phyloP scores from a whole-genome alignment of 2,797 vertebrate genomes.

The Tolypeutes matacus region DNA sequence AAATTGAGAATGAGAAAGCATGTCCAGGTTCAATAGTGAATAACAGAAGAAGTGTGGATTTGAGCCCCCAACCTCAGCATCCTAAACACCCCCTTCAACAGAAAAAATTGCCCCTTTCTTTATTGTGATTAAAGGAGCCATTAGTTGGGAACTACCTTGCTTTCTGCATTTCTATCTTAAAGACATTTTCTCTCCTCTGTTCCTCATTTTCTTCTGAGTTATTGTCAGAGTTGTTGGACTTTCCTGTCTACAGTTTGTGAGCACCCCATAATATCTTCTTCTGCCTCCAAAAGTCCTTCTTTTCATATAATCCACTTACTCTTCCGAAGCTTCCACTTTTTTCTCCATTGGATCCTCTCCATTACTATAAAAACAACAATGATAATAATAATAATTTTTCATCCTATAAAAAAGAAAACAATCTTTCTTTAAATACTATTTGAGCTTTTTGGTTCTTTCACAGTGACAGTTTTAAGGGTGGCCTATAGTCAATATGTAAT shows the following conservation, averaged over 20 bases:
- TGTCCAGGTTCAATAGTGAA: not conserved
- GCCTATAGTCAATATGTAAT: not conserved
- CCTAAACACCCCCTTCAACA: not conserved
- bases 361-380: not conserved
- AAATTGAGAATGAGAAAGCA: not conserved
- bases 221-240: not conserved
- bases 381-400: not conserved
- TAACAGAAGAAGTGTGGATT: not conserved
- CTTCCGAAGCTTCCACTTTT: not conserved
- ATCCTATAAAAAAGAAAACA: not conserved
- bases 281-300: not conserved
- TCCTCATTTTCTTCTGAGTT: not conserved
- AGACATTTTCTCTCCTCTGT: not conserved
- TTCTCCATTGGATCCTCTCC: not conserved
- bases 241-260: not conserved
- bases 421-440: not conserved
- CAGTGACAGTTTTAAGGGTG: not conserved
- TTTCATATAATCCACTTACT: not conserved
- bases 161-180: not conserved
- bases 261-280: not conserved
- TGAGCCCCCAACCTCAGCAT: not conserved
- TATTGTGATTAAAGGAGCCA: not conserved
- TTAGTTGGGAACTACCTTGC: not conserved
- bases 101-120: not conserved
- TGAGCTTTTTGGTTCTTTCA: not conserved